A percentile compares a stretch with the other conserved stretches of the same genome.
phyloP scores from a whole-genome alignment of 2,888 invertebrate genomes.

The Strigamia transsilvanica region DNA sequence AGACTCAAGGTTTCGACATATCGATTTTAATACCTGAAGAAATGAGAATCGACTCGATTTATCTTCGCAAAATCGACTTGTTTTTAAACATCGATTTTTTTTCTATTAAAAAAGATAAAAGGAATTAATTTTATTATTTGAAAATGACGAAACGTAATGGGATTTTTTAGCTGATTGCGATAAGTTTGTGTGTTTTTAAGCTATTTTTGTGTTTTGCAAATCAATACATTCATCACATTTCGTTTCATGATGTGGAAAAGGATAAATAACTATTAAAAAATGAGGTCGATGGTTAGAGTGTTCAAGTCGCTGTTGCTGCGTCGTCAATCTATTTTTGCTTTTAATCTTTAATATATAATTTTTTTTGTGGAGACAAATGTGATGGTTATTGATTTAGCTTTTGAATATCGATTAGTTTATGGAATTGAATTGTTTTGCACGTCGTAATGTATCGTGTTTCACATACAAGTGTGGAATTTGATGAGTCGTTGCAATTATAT shows the following conservation, averaged over 20 bases:
- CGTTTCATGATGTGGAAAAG: background rate
- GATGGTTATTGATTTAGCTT: background rate
- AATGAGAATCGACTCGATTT: background rate
- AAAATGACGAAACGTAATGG: too few relatives aligned
- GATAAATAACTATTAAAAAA: background rate
- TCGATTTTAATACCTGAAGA: constrained; percentile 7
- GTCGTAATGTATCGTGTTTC: background rate
- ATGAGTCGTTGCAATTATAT: background rate
- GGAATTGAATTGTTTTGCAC: background rate
- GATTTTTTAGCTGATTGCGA: background rate
- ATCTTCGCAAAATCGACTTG: background rate
- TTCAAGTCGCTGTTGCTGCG: background rate
- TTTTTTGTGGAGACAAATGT: background rate
- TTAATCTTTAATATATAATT: background rate
- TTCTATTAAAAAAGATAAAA: too few relatives aligned
- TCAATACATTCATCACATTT: background rate
- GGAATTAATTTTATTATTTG: too few relatives aligned
- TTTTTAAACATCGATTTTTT: background rate
- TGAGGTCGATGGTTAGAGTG: background rate
- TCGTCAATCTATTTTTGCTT: constrained; percentile 21
- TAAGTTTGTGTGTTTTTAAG: background rate
- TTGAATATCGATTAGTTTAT: constrained; percentile 17
- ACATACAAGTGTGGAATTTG: constrained; percentile 12
- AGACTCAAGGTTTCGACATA: background rate
- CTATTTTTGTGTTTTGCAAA: background rate